Evolutionary conservation across 1,140 invertebrate genomes (phyloP).

Genomic region (Tetragnatha versicolor): DNA sequence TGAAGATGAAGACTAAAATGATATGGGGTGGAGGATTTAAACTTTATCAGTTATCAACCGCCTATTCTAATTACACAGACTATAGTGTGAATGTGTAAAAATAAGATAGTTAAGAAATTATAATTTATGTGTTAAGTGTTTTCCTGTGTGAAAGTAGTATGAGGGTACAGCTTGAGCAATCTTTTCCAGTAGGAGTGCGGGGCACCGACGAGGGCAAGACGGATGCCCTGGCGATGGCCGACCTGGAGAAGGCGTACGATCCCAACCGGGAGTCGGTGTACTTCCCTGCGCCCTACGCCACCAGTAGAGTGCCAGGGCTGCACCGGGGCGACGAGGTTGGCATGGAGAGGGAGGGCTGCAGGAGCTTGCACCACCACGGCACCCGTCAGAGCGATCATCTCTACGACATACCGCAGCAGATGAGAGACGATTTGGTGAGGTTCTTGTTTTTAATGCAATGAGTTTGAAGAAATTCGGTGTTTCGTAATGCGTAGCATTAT

Average conservation of each 20-base stretch:
- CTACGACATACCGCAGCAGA: constrained; percentile 54
- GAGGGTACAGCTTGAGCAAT: too few species aligned
- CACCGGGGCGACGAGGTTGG: constrained; percentile 43
- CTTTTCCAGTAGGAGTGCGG: constrained; percentile 28
- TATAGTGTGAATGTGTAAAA: too few species aligned
- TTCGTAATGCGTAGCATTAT: too few species aligned
- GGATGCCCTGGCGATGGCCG: constrained; percentile 48
- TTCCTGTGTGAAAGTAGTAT: too few species aligned
- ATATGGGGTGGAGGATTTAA: too few species aligned
- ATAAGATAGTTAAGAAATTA: too few species aligned
- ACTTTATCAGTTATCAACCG: too few species aligned
- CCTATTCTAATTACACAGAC: too few species aligned
- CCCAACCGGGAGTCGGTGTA: constrained; percentile 47
- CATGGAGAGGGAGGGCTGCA: constrained; percentile 43
- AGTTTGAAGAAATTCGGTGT: too few species aligned
- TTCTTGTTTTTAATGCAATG: neutral
- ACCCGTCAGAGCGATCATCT: constrained; percentile 39
- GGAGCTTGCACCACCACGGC: constrained; percentile 43
- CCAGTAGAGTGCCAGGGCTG: constrained; percentile 30
- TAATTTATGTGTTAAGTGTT: too few species aligned
- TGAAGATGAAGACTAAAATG: too few species aligned
- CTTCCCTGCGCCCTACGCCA: constrained; percentile 48
- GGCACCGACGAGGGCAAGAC: constrained; percentile 42
- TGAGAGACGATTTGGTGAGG: constrained; percentile 53
- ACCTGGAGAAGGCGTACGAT: constrained; percentile 50